These are phyloP conservation scores for Endotricha flammealis DNA, from an alignment of 2,888 invertebrate genomes.

Conservation along the genomic window DNA sequence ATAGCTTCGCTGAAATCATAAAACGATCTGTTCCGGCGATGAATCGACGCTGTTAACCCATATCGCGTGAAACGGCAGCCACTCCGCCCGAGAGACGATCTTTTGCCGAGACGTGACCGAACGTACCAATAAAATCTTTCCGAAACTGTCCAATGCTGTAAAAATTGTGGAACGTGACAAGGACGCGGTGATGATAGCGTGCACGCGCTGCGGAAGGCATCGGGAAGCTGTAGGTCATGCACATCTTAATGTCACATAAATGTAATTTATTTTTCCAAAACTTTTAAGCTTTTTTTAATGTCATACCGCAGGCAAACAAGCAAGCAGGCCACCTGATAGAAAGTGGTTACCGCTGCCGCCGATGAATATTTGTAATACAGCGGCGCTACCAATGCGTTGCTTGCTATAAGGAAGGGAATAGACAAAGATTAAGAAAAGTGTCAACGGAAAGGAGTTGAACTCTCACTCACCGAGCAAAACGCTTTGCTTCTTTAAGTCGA, in stretches of 20 bases:
- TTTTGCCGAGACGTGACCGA: constrained; percentile 64
- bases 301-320: too few species aligned
- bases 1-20: constrained; percentile 52
- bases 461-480: too few species aligned
- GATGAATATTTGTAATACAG: too few species aligned
- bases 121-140: constrained; percentile 62
- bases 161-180: constrained; percentile 57
- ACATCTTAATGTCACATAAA: background rate
- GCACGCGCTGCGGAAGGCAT: background rate
- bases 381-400: too few species aligned
- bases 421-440: too few species aligned
- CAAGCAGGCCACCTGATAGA: too few species aligned
- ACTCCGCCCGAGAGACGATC: constrained; percentile 54
- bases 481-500: too few species aligned
- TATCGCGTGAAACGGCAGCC: constrained; percentile 52
- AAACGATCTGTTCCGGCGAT: constrained; percentile 58
- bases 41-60: constrained; percentile 58
- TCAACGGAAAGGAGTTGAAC: too few species aligned
- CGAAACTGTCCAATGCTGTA: constrained; percentile 46
- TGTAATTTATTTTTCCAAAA: background rate
- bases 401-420: too few species aligned
- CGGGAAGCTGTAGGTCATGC: too few species aligned
- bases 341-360: too few species aligned
- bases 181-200: constrained; percentile 17
- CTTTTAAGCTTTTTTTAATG: too few species aligned